Percentiles rank a stretch among this genome's conserved stretches.
Evolutionary conservation across 64 coral and sea anemone species (phyloP).

Genomic region (Stichodactyla helianthus): DNA sequence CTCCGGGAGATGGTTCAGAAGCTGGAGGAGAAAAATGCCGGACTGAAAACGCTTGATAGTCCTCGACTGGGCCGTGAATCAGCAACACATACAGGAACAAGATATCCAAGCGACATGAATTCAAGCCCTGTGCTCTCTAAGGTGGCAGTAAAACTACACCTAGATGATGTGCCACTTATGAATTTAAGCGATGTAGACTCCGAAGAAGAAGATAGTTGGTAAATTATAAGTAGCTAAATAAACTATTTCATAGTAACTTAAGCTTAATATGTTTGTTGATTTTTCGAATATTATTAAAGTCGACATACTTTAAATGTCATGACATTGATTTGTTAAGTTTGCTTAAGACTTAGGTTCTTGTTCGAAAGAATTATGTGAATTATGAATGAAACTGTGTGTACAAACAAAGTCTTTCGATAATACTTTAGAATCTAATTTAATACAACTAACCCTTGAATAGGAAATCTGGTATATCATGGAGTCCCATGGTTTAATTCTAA

Average conservation of each 20-base stretch:
- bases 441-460: too few species aligned
- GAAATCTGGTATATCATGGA: too few species aligned
- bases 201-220: conserved; percentile 92
- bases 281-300: not conserved
- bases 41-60: conserved; percentile 38
- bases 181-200: conserved; percentile 62
- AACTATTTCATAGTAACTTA: not conserved
- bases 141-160: conserved; percentile 48
- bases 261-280: not conserved
- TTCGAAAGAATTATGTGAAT: not conserved
- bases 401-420: not conserved
- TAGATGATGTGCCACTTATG: conserved; percentile 81
- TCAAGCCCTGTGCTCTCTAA: not conserved
- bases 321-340: conserved; percentile 4
- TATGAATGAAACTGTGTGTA: not conserved
- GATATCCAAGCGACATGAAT: conserved; percentile 10
- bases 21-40: conserved; percentile 64
- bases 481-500: not conserved
- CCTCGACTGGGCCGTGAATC: conserved; percentile 30
- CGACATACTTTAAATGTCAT: not conserved
- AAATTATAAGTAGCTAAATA: conserved; percentile 17
- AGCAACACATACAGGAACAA: not conserved
- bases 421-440: not conserved
- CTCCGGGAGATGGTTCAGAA: conserved; percentile 75
- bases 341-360: not conserved